phyloP scores from a whole-genome alignment of 2,797 vertebrate species.

The Siniperca obscura region DNA sequence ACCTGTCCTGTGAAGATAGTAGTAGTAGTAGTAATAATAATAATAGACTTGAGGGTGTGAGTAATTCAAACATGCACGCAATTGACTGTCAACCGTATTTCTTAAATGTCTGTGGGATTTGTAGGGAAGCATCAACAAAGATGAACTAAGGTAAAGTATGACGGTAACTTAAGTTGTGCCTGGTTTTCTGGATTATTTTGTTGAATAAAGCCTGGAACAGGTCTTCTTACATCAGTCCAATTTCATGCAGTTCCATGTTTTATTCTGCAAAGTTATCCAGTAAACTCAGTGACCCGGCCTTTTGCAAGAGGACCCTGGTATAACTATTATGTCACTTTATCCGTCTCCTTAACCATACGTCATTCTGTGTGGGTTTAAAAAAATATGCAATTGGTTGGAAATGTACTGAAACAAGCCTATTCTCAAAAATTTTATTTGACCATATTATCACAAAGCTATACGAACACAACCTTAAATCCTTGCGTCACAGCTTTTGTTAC shows the following conservation, averaged over 20 bases:
- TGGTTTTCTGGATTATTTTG: background rate
- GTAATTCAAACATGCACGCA: background rate
- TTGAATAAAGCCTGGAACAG: background rate
- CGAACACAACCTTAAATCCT: background rate
- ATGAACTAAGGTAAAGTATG: constrained; percentile 24
- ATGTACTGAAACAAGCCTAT: background rate
- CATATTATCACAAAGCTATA: background rate
- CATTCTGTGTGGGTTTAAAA: background rate
- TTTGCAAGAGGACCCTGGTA: background rate
- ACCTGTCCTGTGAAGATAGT: background rate
- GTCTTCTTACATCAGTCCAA: background rate
- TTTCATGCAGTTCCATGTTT: constrained; percentile 5
- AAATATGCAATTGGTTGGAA: background rate
- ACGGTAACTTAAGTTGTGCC: background rate
- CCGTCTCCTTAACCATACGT: background rate
- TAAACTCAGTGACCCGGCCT: background rate
- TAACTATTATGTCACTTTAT: background rate
- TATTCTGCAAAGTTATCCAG: background rate
- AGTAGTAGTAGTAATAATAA: background rate
- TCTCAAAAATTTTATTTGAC: background rate
- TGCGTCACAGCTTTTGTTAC: background rate
- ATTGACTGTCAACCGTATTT: background rate
- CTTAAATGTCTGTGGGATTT: background rate
- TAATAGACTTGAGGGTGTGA: background rate
- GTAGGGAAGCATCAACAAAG: background rate